phyloP scores from a whole-genome alignment of 1,140 invertebrate species.

The Drosophila seguyi region DNA sequence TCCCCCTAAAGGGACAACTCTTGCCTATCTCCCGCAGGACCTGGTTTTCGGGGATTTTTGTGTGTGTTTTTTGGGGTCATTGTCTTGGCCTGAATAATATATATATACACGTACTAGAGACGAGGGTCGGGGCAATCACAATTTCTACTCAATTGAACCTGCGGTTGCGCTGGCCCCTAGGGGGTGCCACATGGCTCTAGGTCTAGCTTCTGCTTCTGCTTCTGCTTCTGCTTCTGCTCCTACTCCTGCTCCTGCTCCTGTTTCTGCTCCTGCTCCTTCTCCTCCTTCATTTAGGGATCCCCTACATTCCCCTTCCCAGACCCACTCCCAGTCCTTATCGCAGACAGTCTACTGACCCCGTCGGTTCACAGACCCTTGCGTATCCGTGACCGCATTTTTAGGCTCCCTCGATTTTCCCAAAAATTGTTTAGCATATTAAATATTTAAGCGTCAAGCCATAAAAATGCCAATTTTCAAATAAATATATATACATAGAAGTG shows the following conservation, averaged over 20 bases:
- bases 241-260: too few relatives aligned
- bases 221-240: too few relatives aligned
- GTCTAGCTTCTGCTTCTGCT: neutral
- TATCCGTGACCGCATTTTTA: conserved; percentile 20
- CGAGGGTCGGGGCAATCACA: conserved; percentile 16
- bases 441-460: conserved; percentile 63
- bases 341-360: conserved; percentile 42
- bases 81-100: conserved; percentile 7
- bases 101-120: neutral
- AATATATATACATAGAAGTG: conserved; percentile 11
- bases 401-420: conserved; percentile 36
- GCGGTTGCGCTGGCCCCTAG: conserved; percentile 23
- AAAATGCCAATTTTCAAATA: conserved; percentile 65
- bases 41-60: neutral
- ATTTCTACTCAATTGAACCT: conserved; percentile 52
- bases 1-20: conserved; percentile 1
- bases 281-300: neutral
- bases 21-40: neutral
- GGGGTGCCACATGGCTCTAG: conserved; percentile 21
- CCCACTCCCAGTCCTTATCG: neutral
- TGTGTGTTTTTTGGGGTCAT: conserved; percentile 1
- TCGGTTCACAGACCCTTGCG: conserved; percentile 25
- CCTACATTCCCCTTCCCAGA: neutral
- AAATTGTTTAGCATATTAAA: conserved; percentile 60
- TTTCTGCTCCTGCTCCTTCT: too few relatives aligned